Evolutionary conservation across 1,140 invertebrate species (phyloP), one percentile per base, ranked within the genome.

Genomic region (Drosophila pseudoananassae): DNA sequence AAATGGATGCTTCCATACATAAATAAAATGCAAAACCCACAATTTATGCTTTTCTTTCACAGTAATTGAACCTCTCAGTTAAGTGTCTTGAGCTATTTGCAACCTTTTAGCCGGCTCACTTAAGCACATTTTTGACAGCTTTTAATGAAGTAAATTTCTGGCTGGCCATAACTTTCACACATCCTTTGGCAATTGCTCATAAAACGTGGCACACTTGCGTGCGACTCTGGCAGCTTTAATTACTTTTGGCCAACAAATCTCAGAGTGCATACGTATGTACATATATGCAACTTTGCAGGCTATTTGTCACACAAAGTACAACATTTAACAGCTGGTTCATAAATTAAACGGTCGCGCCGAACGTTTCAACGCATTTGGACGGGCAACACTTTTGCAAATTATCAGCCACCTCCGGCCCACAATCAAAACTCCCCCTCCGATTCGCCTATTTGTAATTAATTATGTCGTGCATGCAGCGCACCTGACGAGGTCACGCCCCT

Each of bases 301-400:
- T 57, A 85, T 85, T 88, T 85, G 83, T 85, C 82, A 88, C 74
- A 82, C 61, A 78, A 88, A 71, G 83, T 88, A 72, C 63, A 87
- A 68, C 83, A 85, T 81, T 85, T 85, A 85, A 85, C 82, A 85
- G 82, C 60, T 85, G 82, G 74, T 46, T 55, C 78, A 82, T 85
- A 87, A 85, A 85, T 85, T 85, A 85, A 75, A 64, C 38, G 76
- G 17, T 59, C 57, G 20, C 68, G 40, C 15, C 65, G 59, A 78
- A 72, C 80, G 72, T 64, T 82, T 81, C 74, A 71, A 69, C 77
- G 59, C 74, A 79, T 74, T 74, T 15, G 66, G 64, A 54, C 50
- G 46, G 58, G 69, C 75, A 59, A 64, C 78, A 82, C 83, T 87
- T 85, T 85, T 85, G 74, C 83, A 85, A 85, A 85, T 85, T 85